A percentile compares a stretch with the other conserved stretches of the same genome.
These are phyloP conservation scores for Ridgeia piscesae DNA, from an alignment of 1,140 invertebrate genomes.

Conservation along the genomic window DNA sequence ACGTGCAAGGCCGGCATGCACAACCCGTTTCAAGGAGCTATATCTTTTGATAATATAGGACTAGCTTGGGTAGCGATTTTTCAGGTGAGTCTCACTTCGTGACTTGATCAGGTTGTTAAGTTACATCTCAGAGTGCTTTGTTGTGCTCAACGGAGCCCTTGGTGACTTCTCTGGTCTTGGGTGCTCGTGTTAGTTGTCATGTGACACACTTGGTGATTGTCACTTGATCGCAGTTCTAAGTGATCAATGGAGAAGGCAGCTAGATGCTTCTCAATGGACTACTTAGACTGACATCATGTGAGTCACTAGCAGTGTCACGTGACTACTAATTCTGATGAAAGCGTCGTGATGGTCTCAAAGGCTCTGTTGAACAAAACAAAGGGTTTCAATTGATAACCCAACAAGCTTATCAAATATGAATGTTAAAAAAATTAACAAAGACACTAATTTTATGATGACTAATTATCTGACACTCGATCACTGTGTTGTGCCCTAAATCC, in stretches of 20 bases:
- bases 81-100: conserved; percentile 73
- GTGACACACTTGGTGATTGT: too few relatives aligned
- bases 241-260: too few relatives aligned
- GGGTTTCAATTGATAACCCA: background rate
- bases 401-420: background rate
- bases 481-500: background rate
- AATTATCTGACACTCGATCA: background rate
- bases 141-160: too few relatives aligned
- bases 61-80: conserved; percentile 99
- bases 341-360: too few relatives aligned
- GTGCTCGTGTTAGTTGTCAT: too few relatives aligned
- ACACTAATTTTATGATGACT: background rate
- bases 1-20: conserved; percentile 86
- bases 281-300: too few relatives aligned
- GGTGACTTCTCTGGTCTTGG: too few relatives aligned
- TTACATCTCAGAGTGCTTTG: too few relatives aligned
- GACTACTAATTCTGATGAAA: too few relatives aligned
- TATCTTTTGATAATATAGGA: conserved; percentile 99
- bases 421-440: background rate
- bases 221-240: background rate
- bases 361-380: too few relatives aligned
- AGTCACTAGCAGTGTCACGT: too few relatives aligned
- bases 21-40: conserved; percentile 98
- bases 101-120: background rate
- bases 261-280: too few relatives aligned